Evolutionary conservation across 2,113 vertebrate species (phyloP).

Genomic region (Caretta caretta): DNA sequence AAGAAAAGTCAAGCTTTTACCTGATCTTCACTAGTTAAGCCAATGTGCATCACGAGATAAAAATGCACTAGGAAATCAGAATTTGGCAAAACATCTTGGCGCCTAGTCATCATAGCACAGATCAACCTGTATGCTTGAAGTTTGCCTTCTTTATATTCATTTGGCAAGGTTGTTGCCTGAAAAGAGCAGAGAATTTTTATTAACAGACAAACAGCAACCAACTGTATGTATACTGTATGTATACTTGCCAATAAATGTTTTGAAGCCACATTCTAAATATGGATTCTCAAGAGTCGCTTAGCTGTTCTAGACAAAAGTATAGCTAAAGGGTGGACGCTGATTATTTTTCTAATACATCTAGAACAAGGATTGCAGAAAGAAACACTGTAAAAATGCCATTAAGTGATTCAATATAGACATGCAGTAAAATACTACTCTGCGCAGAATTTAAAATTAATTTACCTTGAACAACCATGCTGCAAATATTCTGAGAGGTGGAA

Average conservation of each 20-base stretch:
- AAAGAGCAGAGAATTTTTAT: slow-evolving; percentile 40
- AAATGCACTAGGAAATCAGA: slow-evolving; percentile 96
- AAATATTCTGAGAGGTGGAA: slow-evolving; percentile 97
- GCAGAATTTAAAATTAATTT: slow-evolving; percentile 30
- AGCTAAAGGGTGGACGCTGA: neutral
- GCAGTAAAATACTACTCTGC: accelerated
- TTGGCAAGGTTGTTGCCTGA: slow-evolving; percentile 91
- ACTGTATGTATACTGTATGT: accelerated
- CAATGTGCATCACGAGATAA: slow-evolving; percentile 94
- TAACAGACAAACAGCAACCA: neutral
- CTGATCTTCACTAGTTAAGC: slow-evolving; percentile 93
- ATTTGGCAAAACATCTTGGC: slow-evolving; percentile 96
- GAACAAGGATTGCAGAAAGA: accelerated
- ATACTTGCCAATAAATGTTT: accelerated
- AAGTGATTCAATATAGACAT: accelerated
- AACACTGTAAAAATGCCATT: neutral
- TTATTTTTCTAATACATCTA: accelerated
- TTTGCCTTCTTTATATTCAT: slow-evolving; percentile 94
- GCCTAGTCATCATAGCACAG: slow-evolving; percentile 98
- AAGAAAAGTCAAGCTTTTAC: slow-evolving; percentile 71
- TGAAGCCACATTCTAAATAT: neutral
- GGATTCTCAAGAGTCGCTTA: neutral
- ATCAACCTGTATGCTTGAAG: slow-evolving; percentile 95
- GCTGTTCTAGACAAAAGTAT: neutral
- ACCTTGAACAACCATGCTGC: slow-evolving; percentile 98